Percentiles rank a stretch among this genome's conserved stretches.
These are phyloP conservation scores for Gnatocerus cornutus DNA, from an alignment of 2,888 invertebrate species.

Conservation along the genomic window DNA sequence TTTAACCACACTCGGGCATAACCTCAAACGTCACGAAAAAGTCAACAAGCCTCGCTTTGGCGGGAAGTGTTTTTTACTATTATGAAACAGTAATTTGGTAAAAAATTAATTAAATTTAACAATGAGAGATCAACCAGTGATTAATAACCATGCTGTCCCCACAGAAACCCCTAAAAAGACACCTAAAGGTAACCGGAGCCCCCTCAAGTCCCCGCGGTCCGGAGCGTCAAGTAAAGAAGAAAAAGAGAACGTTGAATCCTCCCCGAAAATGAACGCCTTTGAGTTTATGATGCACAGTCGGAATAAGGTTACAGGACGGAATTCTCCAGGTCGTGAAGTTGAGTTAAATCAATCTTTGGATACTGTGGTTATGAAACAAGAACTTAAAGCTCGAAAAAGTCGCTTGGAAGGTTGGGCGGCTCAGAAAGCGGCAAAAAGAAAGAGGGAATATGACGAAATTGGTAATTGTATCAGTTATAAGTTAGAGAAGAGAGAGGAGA, in stretches of 20 bases:
- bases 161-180: not conserved
- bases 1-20: not conserved
- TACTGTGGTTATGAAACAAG: conserved; percentile 30
- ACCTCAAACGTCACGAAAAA: not conserved
- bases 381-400: conserved; percentile 48
- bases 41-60: not conserved
- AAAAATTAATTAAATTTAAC: not conserved
- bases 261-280: conserved; percentile 73
- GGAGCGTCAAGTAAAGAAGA: not conserved
- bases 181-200: not conserved
- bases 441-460: conserved; percentile 74
- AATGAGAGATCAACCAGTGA: not conserved
- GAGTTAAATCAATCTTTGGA: conserved; percentile 58
- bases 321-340: conserved; percentile 77
- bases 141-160: not conserved
- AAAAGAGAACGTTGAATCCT: not conserved
- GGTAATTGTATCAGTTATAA: conserved; percentile 75
- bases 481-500: conserved; percentile 77
- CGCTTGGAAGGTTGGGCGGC: conserved; percentile 77
- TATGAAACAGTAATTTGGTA: not conserved
- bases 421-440: conserved; percentile 77
- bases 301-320: conserved; percentile 77
- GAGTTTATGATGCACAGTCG: conserved; percentile 80
- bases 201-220: not conserved
- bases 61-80: not conserved